phyloP scores from a whole-genome alignment of 2,888 invertebrate species.

The Slavum lentiscoides region DNA sequence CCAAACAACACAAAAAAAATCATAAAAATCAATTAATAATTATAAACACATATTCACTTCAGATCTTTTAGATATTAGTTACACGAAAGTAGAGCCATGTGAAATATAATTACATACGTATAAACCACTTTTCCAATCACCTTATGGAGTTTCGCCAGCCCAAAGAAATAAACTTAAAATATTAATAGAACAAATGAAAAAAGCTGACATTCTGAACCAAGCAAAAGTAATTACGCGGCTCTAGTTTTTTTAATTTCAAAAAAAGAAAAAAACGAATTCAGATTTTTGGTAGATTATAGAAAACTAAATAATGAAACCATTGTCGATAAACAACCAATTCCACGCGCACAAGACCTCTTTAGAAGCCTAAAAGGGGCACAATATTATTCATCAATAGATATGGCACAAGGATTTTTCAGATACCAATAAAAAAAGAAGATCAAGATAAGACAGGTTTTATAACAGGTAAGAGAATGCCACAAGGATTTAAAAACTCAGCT shows the following conservation, averaged over 20 bases:
- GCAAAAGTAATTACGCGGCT: slow-evolving; percentile 1
- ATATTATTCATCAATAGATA: slow-evolving; percentile 6
- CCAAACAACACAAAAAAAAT: neutral
- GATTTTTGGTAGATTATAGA: slow-evolving; percentile 21
- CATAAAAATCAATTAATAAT: no score
- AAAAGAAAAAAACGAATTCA: slow-evolving; percentile 16
- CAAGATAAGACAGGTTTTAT: slow-evolving; percentile 8
- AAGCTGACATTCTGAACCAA: neutral
- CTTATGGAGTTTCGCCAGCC: neutral
- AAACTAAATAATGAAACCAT: slow-evolving; percentile 19
- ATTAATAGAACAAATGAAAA: neutral
- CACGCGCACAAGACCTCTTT: slow-evolving; percentile 9
- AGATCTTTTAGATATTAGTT: neutral
- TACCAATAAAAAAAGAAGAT: neutral
- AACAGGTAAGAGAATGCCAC: slow-evolving; percentile 19
- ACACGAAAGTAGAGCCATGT: slow-evolving; percentile 19
- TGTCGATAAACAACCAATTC: slow-evolving; percentile 17
- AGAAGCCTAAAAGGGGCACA: slow-evolving; percentile 10
- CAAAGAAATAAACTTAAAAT: slow-evolving; percentile 1
- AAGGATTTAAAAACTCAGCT: slow-evolving; percentile 25
- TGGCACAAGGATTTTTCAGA: slow-evolving; percentile 24
- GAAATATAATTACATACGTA: slow-evolving; percentile 28
- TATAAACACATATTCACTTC: slow-evolving; percentile 10
- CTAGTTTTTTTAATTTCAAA: slow-evolving; percentile 11
- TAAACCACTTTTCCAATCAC: neutral